A percentile compares a stretch with the other conserved stretches of the same genome.
Conservation (phyloP, 2,888 invertebrate species). For the Byasa hedistus region DNA sequence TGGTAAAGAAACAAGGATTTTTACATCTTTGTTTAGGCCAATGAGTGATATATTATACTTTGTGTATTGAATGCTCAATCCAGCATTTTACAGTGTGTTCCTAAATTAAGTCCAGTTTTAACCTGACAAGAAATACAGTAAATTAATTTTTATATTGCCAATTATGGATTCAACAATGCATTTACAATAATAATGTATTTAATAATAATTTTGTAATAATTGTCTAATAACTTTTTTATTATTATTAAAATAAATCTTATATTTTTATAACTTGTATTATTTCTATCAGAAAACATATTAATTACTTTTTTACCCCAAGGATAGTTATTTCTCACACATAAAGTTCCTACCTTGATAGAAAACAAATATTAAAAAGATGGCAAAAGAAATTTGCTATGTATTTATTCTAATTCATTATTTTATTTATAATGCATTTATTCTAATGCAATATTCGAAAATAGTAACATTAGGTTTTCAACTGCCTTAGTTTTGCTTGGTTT, state of each 20-base stretch:
- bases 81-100: constrained; percentile 48
- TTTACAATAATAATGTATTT: constrained; percentile 19
- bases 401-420: too few species aligned
- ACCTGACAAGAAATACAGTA: constrained; percentile 26
- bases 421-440: too few species aligned
- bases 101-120: constrained; percentile 36
- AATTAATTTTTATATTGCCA: constrained; percentile 16
- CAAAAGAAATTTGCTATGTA: too few species aligned
- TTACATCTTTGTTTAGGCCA: constrained; percentile 17
- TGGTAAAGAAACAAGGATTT: constrained; percentile 21
- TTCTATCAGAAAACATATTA: background rate
- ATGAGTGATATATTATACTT: constrained; percentile 30
- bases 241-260: constrained; percentile 49
- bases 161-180: constrained; percentile 23
- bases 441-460: too few species aligned
- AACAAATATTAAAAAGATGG: too few species aligned
- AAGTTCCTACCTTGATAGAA: too few species aligned
- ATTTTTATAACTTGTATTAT: constrained; percentile 47
- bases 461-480: too few species aligned
- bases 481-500: too few species aligned
- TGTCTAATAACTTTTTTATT: constrained; percentile 37
- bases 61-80: constrained; percentile 44
- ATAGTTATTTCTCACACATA: too few species aligned
- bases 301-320: too few species aligned
- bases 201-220: constrained; percentile 18